Evolutionary conservation across 2,797 vertebrate species (phyloP).

Genomic region (Sylvilagus floridanus): DNA sequence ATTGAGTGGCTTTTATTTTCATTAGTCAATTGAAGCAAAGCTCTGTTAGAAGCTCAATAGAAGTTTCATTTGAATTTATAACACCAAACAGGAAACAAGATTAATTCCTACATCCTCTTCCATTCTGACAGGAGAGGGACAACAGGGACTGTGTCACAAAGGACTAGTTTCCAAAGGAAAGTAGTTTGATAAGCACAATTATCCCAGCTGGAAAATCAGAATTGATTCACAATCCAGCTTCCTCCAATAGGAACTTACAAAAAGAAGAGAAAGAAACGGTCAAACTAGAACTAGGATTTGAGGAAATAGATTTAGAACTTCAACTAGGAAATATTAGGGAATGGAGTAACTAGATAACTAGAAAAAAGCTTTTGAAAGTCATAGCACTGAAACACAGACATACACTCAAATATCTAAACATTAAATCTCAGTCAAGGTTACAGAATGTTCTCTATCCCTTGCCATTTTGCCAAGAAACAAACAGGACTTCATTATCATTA

Average conservation of each 20-base stretch:
- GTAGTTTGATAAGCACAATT: too few species aligned
- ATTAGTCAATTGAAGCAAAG: constrained; percentile 4
- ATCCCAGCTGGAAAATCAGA: too few species aligned
- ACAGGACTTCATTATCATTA: not conserved
- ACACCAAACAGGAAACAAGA: not conserved
- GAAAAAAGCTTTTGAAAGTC: not conserved
- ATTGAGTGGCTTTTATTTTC: not conserved
- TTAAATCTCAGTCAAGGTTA: not conserved
- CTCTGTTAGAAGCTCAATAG: not conserved
- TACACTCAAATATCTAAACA: not conserved
- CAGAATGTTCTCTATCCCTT: not conserved
- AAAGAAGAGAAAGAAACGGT: too few species aligned
- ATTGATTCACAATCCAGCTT: too few species aligned
- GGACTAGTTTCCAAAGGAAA: too few species aligned
- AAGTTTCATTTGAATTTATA: constrained; percentile 15
- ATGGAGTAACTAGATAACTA: too few species aligned
- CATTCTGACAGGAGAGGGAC: too few species aligned
- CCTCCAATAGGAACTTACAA: too few species aligned
- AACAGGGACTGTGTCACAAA: too few species aligned
- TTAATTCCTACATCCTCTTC: not conserved
- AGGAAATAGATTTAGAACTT: too few species aligned
- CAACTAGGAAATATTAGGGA: too few species aligned
- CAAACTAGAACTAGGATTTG: too few species aligned
- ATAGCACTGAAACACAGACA: not conserved
- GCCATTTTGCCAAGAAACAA: not conserved